A percentile compares a stretch with the other conserved stretches of the same genome.
These are phyloP conservation scores for Crax fasciolata DNA, from an alignment of 2,797 vertebrate species.

Conservation along the genomic window DNA sequence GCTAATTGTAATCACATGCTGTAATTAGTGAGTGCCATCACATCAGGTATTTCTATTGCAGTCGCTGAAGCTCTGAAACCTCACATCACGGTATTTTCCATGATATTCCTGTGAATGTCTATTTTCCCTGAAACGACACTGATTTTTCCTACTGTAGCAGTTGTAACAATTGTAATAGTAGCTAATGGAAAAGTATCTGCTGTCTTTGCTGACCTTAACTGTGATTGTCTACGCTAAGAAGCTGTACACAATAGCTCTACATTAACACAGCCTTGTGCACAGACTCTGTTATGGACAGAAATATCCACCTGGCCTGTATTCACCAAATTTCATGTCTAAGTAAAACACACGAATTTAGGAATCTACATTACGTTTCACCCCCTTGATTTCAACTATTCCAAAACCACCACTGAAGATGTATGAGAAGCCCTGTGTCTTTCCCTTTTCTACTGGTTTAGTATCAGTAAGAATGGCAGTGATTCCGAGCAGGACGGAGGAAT, in stretches of 20 bases:
- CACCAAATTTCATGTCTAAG: not conserved
- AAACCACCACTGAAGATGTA: not conserved
- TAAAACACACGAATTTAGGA: not conserved
- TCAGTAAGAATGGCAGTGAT: not conserved
- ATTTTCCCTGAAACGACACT: not conserved
- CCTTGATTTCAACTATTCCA: not conserved
- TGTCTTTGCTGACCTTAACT: not conserved
- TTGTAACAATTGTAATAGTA: not conserved
- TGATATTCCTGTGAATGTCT: not conserved
- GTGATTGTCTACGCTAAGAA: not conserved
- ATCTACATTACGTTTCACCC: not conserved
- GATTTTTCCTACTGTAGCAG: not conserved
- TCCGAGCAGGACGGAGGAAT: not conserved
- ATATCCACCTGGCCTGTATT: not conserved
- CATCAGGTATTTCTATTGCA: not conserved
- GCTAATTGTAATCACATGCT: not conserved
- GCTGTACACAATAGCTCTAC: not conserved
- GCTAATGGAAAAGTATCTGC: not conserved
- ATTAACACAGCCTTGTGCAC: not conserved
- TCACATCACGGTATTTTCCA: rapidly evolving
- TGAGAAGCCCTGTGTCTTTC: not conserved
- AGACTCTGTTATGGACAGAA: not conserved
- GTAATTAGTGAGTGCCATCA: not conserved
- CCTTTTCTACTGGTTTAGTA: not conserved
- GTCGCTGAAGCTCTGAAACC: not conserved